These are phyloP conservation scores for Eupsittula cactorum DNA, from an alignment of 2,113 vertebrate species.

Conservation along the genomic window DNA sequence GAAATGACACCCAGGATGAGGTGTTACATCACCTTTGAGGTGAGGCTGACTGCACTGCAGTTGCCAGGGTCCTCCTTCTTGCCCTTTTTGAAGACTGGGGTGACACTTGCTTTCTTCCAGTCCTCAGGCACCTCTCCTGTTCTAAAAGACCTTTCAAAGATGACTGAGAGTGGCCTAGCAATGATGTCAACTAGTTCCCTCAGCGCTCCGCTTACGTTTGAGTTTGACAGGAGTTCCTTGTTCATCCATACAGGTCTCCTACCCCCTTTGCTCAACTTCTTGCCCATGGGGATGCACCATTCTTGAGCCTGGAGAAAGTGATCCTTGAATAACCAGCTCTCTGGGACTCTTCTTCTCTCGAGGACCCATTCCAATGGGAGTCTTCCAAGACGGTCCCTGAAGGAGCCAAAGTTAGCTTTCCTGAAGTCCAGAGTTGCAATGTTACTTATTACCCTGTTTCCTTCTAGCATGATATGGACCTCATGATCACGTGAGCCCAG, in stretches of 20 bases:
- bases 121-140: not conserved
- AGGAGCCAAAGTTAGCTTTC: not conserved
- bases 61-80: not conserved
- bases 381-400: not conserved
- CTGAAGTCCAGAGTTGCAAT: not conserved
- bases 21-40: not conserved
- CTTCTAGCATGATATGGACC: not conserved
- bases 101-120: not conserved
- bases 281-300: not conserved
- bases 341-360: not conserved
- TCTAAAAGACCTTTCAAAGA: not conserved
- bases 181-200: not conserved
- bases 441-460: not conserved
- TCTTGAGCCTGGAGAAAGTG: not conserved
- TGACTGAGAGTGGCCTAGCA: not conserved
- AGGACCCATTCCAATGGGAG: not conserved
- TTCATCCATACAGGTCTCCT: not conserved
- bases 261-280: not conserved
- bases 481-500: not conserved
- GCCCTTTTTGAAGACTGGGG: not conserved
- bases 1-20: not conserved
- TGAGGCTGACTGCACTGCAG: not conserved
- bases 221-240: not conserved
- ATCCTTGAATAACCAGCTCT: not conserved
- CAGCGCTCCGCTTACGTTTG: not conserved